Base-by-base conservation (phyloP, 2,888 invertebrate genomes). In the Schizotus pectinicornis region DNA sequence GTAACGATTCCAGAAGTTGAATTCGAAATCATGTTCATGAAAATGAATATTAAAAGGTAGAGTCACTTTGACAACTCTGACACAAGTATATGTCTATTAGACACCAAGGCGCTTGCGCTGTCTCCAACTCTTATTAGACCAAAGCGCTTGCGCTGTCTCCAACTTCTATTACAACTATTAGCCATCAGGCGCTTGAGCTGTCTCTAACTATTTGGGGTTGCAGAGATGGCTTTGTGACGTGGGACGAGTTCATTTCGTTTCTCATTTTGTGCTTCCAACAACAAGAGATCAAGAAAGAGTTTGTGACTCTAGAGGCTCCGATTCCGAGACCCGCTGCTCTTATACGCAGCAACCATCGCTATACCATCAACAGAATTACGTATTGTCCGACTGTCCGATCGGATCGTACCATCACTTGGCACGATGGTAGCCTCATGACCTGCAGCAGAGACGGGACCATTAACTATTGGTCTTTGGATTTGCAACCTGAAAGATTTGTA, bases 221-320 rank as follows among this genome's bases (percentile, higher is more conserved):
- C 49, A 80, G 83, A 67, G 80, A 84, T 64, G 84, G 82, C 3
- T 75, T 73, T 14, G 81, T 85, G 1, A 82, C 81, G 62, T 93
- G 92, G 92, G 87, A 91, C 72, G 92, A 93, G 77, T 85, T 92
- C 69, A 85, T 92, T 30, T 89, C 91, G 0, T 88, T 89, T 79
- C 80, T 92, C 63, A 83, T 92, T 58, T 80, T 91, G 59, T 90
- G 90, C 41, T 91, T 88, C 79, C 86, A 88, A 76, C 84, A 84
- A 46, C 85, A 85, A 65, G 88, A 89, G 70, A 82, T 84, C 0
- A 84, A 85, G 67, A 81, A 82, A 63, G 86, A 86, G 72, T 85
- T 85, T 57, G 85, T 86, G 67, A 79, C 84, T 1, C 74, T 90
- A 52, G 86, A 87, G 66, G 76, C 81, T 34, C 89, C 90, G 7